These are phyloP conservation scores for Mandrillus leucophaeus DNA, from an alignment of 2,113 vertebrate genomes.

Conservation along the genomic window DNA sequence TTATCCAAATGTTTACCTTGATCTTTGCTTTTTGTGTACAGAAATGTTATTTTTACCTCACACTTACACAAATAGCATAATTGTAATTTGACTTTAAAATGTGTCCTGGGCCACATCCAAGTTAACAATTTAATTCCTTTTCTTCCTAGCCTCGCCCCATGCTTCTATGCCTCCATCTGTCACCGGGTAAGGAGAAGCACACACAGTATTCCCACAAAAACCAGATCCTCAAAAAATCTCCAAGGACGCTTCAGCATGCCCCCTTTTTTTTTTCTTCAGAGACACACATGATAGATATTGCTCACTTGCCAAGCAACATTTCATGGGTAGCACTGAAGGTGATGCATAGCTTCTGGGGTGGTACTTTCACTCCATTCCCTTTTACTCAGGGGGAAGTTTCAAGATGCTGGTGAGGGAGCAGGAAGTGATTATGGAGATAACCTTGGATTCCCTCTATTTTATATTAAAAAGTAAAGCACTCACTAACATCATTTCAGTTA, in stretches of 20 bases:
- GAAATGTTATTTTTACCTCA: conserved; percentile 19
- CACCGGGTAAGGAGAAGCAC: neutral
- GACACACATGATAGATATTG: neutral
- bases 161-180: neutral
- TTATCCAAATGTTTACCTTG: conserved; percentile 23
- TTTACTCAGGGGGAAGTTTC: neutral
- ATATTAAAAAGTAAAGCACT: neutral
- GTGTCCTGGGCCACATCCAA: neutral
- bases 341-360: neutral
- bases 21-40: neutral
- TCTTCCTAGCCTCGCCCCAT: neutral
- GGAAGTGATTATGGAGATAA: neutral
- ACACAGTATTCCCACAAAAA: neutral
- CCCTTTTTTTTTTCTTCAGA: neutral
- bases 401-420: neutral
- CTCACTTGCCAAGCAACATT: neutral
- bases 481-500: neutral
- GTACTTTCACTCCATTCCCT: neutral
- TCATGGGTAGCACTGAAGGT: neutral
- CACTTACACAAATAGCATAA: conserved; percentile 3
- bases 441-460: neutral
- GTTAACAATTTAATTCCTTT: neutral
- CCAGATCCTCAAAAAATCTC: neutral
- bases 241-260: neutral
- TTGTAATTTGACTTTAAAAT: conserved; percentile 43